Conservation (phyloP, 2,113 vertebrate genomes). For the Tragelaphus imberbis region DNA sequence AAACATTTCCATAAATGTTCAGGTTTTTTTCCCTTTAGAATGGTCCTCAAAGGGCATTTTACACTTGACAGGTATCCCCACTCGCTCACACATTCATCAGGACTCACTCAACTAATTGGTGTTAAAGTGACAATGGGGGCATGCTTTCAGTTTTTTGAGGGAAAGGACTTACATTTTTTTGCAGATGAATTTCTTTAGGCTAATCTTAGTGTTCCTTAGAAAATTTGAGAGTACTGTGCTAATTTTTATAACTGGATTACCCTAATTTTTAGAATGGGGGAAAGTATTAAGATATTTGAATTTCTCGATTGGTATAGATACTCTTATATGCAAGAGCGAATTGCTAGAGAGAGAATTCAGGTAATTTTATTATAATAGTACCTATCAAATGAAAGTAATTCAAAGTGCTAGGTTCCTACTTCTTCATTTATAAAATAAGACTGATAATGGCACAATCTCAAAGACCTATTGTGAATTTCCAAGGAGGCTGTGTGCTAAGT, state of each 20-base stretch:
- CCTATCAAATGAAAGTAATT: background rate
- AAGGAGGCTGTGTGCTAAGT: background rate
- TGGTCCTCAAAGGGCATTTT: background rate
- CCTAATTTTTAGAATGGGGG: background rate
- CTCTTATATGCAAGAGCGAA: background rate
- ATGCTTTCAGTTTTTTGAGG: background rate
- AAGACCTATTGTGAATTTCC: background rate
- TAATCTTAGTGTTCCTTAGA: background rate
- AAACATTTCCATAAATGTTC: conserved; percentile 19
- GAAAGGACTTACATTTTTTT: background rate
- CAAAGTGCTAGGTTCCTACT: background rate
- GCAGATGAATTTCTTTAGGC: background rate
- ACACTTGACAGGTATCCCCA: background rate
- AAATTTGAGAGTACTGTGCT: background rate
- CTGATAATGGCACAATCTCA: background rate
- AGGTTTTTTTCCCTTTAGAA: background rate
- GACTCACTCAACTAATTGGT: background rate
- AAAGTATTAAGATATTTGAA: background rate
- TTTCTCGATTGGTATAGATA: background rate
- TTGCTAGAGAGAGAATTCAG: background rate
- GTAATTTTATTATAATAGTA: background rate
- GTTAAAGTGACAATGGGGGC: background rate
- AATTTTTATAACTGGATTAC: background rate
- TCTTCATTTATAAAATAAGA: background rate
- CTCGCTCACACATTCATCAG: background rate